Conservation (phyloP, 2,888 invertebrate species). For the Rhogogaster chlorosoma region DNA sequence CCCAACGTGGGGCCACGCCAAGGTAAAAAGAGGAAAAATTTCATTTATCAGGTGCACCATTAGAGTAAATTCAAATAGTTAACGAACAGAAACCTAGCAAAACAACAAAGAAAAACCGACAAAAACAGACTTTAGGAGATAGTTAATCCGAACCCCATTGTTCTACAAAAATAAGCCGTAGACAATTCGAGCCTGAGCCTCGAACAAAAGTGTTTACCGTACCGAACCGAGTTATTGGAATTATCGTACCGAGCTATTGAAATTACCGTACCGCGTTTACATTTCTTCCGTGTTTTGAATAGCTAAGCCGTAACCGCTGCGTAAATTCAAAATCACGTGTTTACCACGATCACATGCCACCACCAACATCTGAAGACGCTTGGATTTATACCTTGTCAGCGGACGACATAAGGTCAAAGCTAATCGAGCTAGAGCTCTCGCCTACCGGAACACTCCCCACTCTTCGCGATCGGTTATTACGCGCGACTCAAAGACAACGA, state of each 20-base stretch:
- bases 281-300: background rate
- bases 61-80: background rate
- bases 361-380: background rate
- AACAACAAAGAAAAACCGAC: background rate
- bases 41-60: background rate
- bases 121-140: background rate
- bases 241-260: background rate
- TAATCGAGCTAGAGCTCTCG: background rate
- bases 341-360: background rate
- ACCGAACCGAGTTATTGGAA: background rate
- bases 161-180: background rate
- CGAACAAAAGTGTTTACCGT: background rate
- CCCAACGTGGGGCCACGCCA: slow-evolving; percentile 17
- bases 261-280: too few species aligned
- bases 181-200: too few species aligned
- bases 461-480: background rate
- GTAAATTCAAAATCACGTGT: too few species aligned
- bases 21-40: background rate
- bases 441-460: background rate
- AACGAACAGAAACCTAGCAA: background rate
- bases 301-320: too few species aligned
- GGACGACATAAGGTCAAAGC: background rate
- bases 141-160: background rate
- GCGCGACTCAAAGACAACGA: background rate
- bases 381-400: background rate